Evolutionary conservation across 2,797 vertebrate species (phyloP).

Genomic region (Takifugu rubripes): DNA sequence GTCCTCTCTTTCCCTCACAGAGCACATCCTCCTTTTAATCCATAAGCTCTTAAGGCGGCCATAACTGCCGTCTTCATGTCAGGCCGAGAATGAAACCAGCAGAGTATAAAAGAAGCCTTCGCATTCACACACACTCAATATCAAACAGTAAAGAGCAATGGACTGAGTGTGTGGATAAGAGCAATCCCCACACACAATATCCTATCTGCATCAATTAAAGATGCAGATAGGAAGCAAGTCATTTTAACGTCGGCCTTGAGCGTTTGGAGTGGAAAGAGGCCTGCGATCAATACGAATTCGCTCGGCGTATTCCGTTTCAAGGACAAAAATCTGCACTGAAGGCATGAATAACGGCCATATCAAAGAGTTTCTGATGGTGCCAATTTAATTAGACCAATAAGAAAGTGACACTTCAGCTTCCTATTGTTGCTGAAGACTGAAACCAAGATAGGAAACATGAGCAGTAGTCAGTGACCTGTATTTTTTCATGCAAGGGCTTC

Average conservation of each 20-base stretch:
- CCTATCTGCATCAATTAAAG: constrained; percentile 65
- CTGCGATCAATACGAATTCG: constrained; percentile 62
- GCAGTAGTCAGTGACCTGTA: background rate
- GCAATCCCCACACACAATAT: constrained; percentile 46
- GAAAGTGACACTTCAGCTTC: constrained; percentile 35
- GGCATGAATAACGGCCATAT: background rate
- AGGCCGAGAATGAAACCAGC: constrained; percentile 68
- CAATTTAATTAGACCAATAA: constrained; percentile 48
- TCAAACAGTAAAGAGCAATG: constrained; percentile 60
- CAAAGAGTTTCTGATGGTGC: background rate
- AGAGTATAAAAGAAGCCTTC: constrained; percentile 62
- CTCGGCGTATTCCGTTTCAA: constrained; percentile 30
- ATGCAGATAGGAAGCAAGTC: constrained; percentile 63
- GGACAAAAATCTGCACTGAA: constrained; percentile 22
- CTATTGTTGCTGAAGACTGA: constrained; percentile 19
- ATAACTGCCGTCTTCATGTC: constrained; percentile 65
- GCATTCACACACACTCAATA: constrained; percentile 66
- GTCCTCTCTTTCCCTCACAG: constrained; percentile 67
- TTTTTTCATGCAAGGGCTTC: constrained; percentile 12
- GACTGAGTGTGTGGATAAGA: constrained; percentile 52
- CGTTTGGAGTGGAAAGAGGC: constrained; percentile 57
- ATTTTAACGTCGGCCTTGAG: constrained; percentile 68
- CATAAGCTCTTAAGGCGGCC: constrained; percentile 72
- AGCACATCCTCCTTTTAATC: constrained; percentile 67
- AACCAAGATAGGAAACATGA: constrained; percentile 2